A percentile compares a stretch with the other conserved stretches of the same genome.
Conservation (phyloP, 2,113 vertebrate species). For the Ictalurus furcatus region DNA sequence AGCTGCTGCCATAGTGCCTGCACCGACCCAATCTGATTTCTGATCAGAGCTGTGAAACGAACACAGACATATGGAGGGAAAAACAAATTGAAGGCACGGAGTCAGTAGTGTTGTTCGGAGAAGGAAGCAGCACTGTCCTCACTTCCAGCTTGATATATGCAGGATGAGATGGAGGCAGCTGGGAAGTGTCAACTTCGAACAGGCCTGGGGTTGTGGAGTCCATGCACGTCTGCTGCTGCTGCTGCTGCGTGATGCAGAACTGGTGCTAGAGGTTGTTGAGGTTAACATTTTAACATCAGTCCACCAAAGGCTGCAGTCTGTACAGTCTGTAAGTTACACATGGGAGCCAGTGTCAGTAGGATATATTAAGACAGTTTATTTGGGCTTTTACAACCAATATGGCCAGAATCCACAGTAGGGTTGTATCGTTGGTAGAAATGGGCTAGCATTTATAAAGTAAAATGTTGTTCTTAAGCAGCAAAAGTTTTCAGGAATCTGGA, state of each 20-base stretch:
- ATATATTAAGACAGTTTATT: constrained; percentile 17
- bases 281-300: constrained; percentile 15
- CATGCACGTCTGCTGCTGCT: constrained; percentile 21
- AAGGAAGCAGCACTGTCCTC: neutral
- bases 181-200: constrained; percentile 21
- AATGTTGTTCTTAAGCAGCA: neutral
- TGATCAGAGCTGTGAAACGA: constrained; percentile 36
- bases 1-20: constrained; percentile 27
- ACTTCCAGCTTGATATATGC: neutral
- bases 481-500: neutral
- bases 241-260: constrained; percentile 5
- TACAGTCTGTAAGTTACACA: neutral
- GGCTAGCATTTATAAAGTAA: neutral
- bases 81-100: constrained; percentile 33
- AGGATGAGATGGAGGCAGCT: neutral
- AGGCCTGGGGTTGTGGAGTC: constrained; percentile 23
- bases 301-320: neutral
- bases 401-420: neutral
- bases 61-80: constrained; percentile 19
- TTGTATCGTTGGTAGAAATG: neutral
- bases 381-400: constrained; percentile 16
- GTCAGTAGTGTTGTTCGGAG: constrained; percentile 24
- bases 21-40: constrained; percentile 29
- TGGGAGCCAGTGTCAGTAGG: neutral
- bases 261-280: neutral